Conservation (phyloP, 2,113 vertebrate genomes). For the Progne subis region DNA sequence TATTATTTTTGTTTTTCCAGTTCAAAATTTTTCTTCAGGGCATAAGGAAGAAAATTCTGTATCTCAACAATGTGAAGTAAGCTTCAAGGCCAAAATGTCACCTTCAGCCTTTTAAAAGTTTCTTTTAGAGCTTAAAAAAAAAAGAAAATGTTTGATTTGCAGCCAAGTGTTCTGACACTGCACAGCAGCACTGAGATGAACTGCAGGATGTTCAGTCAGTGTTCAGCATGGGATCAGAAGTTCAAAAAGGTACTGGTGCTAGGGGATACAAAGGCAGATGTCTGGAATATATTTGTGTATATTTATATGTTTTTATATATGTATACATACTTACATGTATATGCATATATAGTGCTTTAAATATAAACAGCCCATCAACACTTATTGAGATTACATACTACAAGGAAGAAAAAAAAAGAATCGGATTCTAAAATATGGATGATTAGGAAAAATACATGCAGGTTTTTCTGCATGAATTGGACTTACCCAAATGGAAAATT, state of each 20-base stretch:
- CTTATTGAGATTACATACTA: background rate
- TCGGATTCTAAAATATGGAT: background rate
- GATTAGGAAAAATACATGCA: background rate
- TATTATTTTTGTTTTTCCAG: background rate
- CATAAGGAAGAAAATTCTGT: background rate
- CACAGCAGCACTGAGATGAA: background rate
- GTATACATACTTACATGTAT: background rate
- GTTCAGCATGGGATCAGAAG: background rate
- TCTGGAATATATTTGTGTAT: background rate
- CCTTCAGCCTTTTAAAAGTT: background rate
- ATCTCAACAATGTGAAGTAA: background rate
- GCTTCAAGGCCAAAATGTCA: background rate
- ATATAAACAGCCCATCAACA: background rate
- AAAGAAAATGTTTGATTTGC: background rate
- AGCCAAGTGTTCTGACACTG: background rate
- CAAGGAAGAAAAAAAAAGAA: background rate
- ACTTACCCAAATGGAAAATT: background rate
- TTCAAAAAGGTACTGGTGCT: background rate
- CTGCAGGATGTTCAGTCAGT: background rate
- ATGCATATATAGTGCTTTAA: background rate
- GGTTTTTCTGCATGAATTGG: background rate
- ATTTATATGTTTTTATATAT: background rate
- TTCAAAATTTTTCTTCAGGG: background rate
- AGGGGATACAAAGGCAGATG: background rate
- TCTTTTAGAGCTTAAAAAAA: background rate